phyloP scores from a whole-genome alignment of 2,113 vertebrate genomes.

The Paedocypris sp. region DNA sequence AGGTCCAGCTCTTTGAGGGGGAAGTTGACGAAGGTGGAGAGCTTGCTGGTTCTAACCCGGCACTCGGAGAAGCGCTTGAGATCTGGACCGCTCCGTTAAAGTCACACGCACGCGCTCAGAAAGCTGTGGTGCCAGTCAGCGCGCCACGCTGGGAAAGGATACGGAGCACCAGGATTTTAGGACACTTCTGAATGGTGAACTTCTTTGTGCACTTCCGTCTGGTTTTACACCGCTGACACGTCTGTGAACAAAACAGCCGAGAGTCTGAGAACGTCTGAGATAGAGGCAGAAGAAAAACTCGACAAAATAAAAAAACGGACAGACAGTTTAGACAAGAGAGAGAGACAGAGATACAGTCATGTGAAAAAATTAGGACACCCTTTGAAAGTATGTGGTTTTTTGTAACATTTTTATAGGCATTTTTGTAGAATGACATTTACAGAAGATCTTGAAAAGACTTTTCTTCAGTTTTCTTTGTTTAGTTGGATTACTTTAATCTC shows the following conservation, averaged over 20 bases:
- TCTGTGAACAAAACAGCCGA: conserved; percentile 66
- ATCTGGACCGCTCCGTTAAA: conserved; percentile 70
- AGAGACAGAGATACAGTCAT: background rate
- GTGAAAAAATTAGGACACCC: too few relatives aligned
- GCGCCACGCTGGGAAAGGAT: conserved; percentile 63
- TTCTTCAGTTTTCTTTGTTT: too few relatives aligned
- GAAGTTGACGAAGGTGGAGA: conserved; percentile 88
- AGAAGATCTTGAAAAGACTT: too few relatives aligned
- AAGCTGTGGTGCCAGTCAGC: background rate
- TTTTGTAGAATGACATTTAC: too few relatives aligned
- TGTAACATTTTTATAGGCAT: too few relatives aligned
- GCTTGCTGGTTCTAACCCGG: conserved; percentile 78
- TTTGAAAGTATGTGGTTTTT: too few relatives aligned
- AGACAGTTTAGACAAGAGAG: too few relatives aligned
- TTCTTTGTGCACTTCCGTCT: conserved; percentile 87
- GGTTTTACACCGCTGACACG: conserved; percentile 80
- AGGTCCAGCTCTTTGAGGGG: conserved; percentile 88
- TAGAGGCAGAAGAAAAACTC: too few relatives aligned
- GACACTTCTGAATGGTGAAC: conserved; percentile 93
- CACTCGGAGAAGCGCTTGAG: conserved; percentile 92
- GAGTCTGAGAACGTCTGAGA: too few relatives aligned
- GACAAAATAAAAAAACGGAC: too few relatives aligned
- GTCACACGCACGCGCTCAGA: conserved; percentile 20
- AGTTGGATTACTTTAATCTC: too few relatives aligned
- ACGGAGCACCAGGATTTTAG: conserved; percentile 93